Conservation (phyloP, 2,888 invertebrate genomes). For the Phymatocera aterrima region DNA sequence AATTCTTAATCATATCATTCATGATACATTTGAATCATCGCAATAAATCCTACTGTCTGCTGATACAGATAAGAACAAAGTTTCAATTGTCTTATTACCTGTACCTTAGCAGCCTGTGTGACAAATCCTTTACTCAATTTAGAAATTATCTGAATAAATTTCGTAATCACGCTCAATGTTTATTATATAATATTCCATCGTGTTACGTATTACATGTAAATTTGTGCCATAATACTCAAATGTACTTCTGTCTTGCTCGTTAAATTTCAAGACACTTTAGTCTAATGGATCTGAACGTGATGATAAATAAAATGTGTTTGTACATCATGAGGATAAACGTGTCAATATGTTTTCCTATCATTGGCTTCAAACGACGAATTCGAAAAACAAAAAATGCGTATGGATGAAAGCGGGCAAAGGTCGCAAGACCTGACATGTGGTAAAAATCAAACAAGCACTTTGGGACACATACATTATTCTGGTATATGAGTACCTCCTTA, state of each 20-base stretch:
- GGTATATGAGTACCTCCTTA: background rate
- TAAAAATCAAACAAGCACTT: background rate
- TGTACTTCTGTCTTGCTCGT: background rate
- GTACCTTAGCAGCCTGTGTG: background rate
- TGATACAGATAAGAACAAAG: background rate
- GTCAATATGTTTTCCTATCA: background rate
- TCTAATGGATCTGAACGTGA: background rate
- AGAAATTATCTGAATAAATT: background rate
- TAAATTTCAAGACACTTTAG: background rate
- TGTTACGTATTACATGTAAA: background rate
- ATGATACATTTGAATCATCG: background rate
- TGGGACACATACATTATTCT: background rate
- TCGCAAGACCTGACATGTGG: background rate
- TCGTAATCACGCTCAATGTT: background rate
- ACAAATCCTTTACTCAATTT: background rate
- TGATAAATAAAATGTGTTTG: constrained; percentile 1
- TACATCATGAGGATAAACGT: background rate
- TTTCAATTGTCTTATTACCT: background rate
- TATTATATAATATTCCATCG: background rate
- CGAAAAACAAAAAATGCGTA: background rate
- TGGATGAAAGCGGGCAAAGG: background rate
- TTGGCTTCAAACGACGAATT: background rate
- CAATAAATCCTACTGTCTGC: background rate
- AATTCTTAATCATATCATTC: constrained; percentile 1
- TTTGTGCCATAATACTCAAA: background rate